Conservation (phyloP, 2,113 vertebrate species). For the Lamprotornis superbus region DNA sequence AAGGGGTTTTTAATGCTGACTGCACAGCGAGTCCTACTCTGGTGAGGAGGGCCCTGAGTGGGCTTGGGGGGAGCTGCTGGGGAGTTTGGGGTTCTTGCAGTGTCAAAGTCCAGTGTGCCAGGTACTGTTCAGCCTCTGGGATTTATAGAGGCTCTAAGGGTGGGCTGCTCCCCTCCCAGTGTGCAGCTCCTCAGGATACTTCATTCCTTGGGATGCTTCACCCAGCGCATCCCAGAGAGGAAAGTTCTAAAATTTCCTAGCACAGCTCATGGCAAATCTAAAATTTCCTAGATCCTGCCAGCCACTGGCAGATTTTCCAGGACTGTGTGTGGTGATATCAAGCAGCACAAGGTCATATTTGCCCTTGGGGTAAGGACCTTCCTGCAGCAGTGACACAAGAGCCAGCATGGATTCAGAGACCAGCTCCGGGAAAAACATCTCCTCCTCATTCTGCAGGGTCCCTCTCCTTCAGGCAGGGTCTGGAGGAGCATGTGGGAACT, state of each 20-base stretch:
- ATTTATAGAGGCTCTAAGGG: accelerated
- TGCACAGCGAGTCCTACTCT: accelerated
- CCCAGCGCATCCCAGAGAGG: neutral
- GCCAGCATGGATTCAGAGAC: accelerated
- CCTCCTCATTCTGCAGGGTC: neutral
- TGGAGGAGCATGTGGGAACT: neutral
- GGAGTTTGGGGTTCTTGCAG: accelerated
- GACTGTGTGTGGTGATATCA: neutral
- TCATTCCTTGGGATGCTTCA: neutral
- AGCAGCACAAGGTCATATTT: neutral
- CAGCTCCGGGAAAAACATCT: neutral
- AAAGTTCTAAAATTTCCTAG: neutral
- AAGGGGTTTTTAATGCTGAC: neutral
- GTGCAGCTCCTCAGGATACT: accelerated
- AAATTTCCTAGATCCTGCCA: neutral
- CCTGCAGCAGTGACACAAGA: neutral
- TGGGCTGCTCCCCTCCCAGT: neutral
- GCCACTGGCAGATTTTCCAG: neutral
- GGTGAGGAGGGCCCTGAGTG: accelerated
- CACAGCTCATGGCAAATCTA: neutral
- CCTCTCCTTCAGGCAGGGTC: neutral
- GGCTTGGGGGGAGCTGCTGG: neutral
- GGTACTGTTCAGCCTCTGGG: neutral
- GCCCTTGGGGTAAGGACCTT: neutral
- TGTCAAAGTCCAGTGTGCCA: neutral